These are phyloP conservation scores for Tetranychus piercei DNA, from an alignment of 2,888 invertebrate genomes.

Conservation along the genomic window DNA sequence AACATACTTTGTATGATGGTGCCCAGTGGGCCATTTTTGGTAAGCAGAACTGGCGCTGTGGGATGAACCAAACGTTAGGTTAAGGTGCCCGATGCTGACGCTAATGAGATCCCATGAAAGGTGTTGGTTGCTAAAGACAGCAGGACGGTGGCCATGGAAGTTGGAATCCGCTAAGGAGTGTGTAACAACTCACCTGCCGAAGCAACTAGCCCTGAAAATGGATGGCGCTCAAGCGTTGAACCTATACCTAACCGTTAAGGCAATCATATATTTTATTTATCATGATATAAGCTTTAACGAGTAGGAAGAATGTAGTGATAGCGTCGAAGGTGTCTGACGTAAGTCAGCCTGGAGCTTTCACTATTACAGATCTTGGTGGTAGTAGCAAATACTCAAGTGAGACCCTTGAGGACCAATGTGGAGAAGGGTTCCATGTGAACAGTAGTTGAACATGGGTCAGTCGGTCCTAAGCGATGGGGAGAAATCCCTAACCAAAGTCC, in stretches of 20 bases:
- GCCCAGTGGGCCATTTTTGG: slow-evolving; percentile 54
- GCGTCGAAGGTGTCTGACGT: no score
- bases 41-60: slow-evolving; percentile 61
- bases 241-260: no score
- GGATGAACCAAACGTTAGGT: slow-evolving; percentile 54
- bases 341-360: no score
- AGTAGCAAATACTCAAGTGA: slow-evolving; percentile 49
- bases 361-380: no score
- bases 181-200: slow-evolving; percentile 47
- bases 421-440: slow-evolving; percentile 44
- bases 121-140: slow-evolving; percentile 45
- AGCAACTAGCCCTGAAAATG: no score
- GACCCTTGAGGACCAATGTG: slow-evolving; percentile 38
- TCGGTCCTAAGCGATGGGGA: slow-evolving; percentile 31
- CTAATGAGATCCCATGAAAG: slow-evolving; percentile 43
- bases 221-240: no score
- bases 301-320: no score
- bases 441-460: slow-evolving; percentile 35
- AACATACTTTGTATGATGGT: slow-evolving; percentile 39
- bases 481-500: slow-evolving; percentile 28
- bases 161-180: slow-evolving; percentile 37
- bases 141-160: no score
- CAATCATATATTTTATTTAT: no score
- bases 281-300: no score
- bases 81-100: slow-evolving; percentile 49